Evolutionary conservation across 2,888 invertebrate species (phyloP), one percentile per base, ranked within the genome.

Genomic region (Archips crataeganus): DNA sequence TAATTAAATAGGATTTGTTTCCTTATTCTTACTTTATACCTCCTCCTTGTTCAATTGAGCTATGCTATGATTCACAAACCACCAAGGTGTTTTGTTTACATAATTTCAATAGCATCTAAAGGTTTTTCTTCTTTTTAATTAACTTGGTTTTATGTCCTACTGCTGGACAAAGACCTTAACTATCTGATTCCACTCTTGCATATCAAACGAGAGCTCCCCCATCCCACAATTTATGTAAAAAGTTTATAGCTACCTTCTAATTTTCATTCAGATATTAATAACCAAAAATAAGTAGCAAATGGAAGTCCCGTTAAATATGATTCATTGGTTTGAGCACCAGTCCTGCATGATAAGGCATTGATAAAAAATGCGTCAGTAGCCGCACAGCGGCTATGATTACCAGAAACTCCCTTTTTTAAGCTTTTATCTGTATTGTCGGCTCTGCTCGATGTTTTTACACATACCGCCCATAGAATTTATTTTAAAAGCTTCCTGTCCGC

Each of bases 341-440:
- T 65, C 65, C 65, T 6, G 39, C 36, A 2, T 11, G 63, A 63
- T 63, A 63, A 63, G 32, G n/a, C 13, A 3, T 13, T 63, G 63
- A 63, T 63, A 47, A 47, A 47, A 23, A n/a, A 42, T 57, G 57
- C 10, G 23, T 57, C 57, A 57, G 57, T 57, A 32, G 57, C 57
- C 11, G 3, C 32, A 11, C 32, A 57, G 57, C 32, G 5, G 15
- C 61, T 39, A n/a, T 42, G 61, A 15, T 61, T 61, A 42, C 32
- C 47, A 23, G 34, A 49, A 63, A 63, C 47, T 47, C 47, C 47
- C 57, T 2, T 10, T 32, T 32, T 32, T 9, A 13, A 57, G 57
- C 11, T 8, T 57, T 57, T 57, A 32, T 57, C 57, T 32, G 3
- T n/a, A 49, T 57, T 57, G 23, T 57, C 32, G 32, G 6, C 11